Evolutionary conservation across 2,113 vertebrate genomes (phyloP), one percentile per base, ranked within the genome.

Genomic region (Megaptera novaeangliae): DNA sequence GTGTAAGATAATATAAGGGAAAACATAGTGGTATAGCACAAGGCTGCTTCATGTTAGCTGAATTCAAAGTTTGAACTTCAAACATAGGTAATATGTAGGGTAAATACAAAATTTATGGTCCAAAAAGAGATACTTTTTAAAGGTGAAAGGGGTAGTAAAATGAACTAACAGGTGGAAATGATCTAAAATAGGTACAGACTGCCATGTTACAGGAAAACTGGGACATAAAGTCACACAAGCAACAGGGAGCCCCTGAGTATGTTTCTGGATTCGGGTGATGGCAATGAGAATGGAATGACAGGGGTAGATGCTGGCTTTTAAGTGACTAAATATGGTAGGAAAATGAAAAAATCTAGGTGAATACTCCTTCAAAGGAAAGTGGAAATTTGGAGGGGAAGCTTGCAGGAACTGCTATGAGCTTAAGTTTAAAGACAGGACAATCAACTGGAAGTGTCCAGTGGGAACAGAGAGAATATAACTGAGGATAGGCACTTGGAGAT

Each of bases 181-280:
- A 46, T 29, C 57, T 57, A 27, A 36, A 87, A 20, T 5, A 64
- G 61, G 23, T 59, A 64, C 6, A 72, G 68, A 69, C 20, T 20
- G 39, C 49, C 55, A 21, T 0, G 14, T 0, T 8, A 44, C 3
- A 27, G 52, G n/a, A 44, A 31, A 77, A 55, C 13, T 31, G 27
- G 64, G 57, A n/a, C 12, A 1, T 11, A 14, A 0, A n/a, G 41
- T 49, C 39, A 44, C 9, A n/a, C 27, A 36, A 80, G 57, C 63
- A 41, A 68, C 41, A 88, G 69, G 34, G 23, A 66, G 29, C 7
- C 63, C 74, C 21, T 49, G 29, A 74, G 14, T 23, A 9, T 11
- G 57, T 44, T 71, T 57, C 82, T 84, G 27, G 72, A 86, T 25
- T 64, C 31, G 3, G 61, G 88, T 8, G 31, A 80, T 14, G 61